Base-by-base conservation (phyloP, 2,888 invertebrate genomes). In the Creontiades dilutus region DNA sequence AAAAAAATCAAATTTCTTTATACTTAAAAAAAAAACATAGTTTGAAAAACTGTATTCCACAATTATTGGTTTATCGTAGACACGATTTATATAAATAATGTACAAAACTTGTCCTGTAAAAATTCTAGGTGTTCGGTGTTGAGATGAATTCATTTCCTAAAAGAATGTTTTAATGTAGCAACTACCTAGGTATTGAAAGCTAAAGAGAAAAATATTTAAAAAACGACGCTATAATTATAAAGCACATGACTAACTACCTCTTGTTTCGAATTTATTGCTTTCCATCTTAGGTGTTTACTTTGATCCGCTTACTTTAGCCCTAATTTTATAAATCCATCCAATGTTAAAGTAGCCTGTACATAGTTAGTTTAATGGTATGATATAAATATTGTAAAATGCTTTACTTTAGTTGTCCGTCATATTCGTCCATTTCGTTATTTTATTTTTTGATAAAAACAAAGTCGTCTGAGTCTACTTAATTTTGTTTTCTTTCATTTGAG, bases 291-390 rank as follows among this genome's bases (percentile, higher is more conserved):
- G 19, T 89, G 2, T 55, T 85, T 80, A 23, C 68, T 68, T 80
- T 52, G 28, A 57, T 88, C 52, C 27, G 89, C 89, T 91, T 91
- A 82, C 80, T 68, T 91, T 91, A 89, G 90, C 90, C 91, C 89
- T 91, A 86, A 46, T 86, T 86, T 68, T 86, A 82, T 80, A 57
- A 78, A 89, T 91, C 91, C 91, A 90, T 91, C 91, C 91, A 91
- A 52, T 90, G 90, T 91, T 86, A 90, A 90, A 86, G 48, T 91
- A 90, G 89, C 89, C 76, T 91, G 91, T 91, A 91, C 78, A 91
- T 91, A 91, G 76, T 82, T 52, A 82, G 78, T 37, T 28, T 81
- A 82, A 82, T 27, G 82, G 27, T 52, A 82, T 82, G 16, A 61
- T 12, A 52, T 82, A 82, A 52, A 52, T 82, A 82, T 82, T 37